phyloP scores from a whole-genome alignment of 2,888 invertebrate species.

The Macrophya alboannulata region DNA sequence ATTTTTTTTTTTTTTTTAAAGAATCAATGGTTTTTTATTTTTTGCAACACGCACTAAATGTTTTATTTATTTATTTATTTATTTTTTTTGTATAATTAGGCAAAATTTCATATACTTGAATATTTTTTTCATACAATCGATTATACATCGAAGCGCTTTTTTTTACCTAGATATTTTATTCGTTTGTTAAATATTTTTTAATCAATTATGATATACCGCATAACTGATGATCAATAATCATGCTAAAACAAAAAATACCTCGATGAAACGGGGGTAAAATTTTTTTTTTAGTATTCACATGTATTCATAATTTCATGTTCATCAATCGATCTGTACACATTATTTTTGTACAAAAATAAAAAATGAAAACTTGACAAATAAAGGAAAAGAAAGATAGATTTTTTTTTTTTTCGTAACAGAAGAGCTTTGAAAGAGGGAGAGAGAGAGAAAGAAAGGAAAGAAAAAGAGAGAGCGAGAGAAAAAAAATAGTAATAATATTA shows the following conservation, averaged over 20 bases:
- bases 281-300: not conserved
- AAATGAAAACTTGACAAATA: not conserved
- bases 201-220: slow-evolving; percentile 1
- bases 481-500: not conserved
- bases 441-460: too few species aligned
- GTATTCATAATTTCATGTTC: not conserved
- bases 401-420: too few species aligned
- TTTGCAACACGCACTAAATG: slow-evolving; percentile 1
- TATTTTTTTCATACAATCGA: slow-evolving; percentile 6
- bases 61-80: slow-evolving; percentile 19
- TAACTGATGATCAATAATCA: not conserved
- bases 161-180: not conserved
- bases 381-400: not conserved
- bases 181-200: not conserved
- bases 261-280: not conserved
- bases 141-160: not conserved
- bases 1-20: not conserved
- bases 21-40: not conserved
- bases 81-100: not conserved
- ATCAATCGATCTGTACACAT: slow-evolving; percentile 1
- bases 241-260: not conserved
- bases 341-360: slow-evolving; percentile 17
- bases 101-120: slow-evolving; percentile 8
- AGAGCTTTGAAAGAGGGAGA: too few species aligned
- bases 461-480: not conserved